These are phyloP conservation scores for Eulithis prunata DNA, from an alignment of 2,888 invertebrate species.

Conservation along the genomic window DNA sequence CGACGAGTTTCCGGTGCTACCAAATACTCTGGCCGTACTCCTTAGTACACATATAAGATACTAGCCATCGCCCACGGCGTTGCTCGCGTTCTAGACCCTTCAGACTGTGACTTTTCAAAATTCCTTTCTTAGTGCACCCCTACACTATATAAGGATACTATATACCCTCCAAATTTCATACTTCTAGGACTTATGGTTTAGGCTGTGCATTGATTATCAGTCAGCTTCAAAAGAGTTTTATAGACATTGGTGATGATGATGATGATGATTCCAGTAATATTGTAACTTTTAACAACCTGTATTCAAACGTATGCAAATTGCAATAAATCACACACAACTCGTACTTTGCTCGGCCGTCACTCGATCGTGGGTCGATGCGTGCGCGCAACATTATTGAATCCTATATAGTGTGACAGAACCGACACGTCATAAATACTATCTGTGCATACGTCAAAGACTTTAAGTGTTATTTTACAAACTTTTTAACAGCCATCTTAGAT, in stretches of 20 bases:
- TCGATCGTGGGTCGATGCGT: constrained; percentile 57
- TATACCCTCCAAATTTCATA: no score
- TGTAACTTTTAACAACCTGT: constrained; percentile 39
- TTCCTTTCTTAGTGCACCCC: no score
- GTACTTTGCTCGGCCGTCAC: constrained; percentile 47
- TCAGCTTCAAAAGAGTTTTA: no score
- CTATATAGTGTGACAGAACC: constrained; percentile 53
- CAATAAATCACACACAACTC: constrained; percentile 51
- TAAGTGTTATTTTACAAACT: background rate
- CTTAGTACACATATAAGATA: background rate
- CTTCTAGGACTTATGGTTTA: no score
- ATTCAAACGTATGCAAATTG: constrained; percentile 54
- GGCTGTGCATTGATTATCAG: no score
- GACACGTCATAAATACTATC: constrained; percentile 59
- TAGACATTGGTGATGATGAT: no score
- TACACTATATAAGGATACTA: no score
- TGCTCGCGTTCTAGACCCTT: no score
- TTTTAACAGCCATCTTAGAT: no score
- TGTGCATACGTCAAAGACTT: constrained; percentile 13
- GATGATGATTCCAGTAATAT: no score
- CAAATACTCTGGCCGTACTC: constrained; percentile 34
- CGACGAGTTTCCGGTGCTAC: constrained; percentile 47
- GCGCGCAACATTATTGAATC: constrained; percentile 62
- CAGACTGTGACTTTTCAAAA: no score
- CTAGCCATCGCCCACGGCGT: no score